Evolutionary conservation across 2,113 vertebrate genomes (phyloP).

Genomic region (Scopus umbretta): DNA sequence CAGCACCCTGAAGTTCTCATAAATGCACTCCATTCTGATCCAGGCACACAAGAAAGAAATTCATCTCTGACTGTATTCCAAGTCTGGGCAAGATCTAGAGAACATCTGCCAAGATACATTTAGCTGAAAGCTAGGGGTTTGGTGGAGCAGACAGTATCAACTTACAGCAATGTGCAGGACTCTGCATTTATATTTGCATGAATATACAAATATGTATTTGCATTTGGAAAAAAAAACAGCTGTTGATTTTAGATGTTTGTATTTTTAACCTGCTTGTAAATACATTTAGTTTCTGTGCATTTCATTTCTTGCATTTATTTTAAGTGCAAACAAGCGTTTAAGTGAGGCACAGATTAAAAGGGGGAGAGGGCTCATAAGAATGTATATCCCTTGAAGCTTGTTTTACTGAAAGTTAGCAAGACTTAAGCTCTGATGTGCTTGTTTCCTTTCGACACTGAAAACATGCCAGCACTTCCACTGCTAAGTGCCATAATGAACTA

Average conservation of each 20-base stretch:
- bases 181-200: neutral
- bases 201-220: neutral
- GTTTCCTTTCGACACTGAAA: neutral
- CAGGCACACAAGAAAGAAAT: neutral
- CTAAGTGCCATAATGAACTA: neutral
- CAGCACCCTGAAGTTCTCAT: neutral
- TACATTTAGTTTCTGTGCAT: neutral
- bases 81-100: neutral
- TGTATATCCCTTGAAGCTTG: neutral
- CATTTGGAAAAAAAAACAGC: neutral
- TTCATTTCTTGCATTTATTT: neutral
- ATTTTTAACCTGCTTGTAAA: neutral
- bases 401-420: neutral
- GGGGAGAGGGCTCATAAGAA: neutral
- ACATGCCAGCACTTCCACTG: neutral
- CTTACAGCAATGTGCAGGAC: neutral
- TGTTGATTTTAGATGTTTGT: neutral
- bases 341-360: neutral
- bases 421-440: neutral
- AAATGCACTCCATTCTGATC: neutral
- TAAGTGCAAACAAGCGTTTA: neutral
- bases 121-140: neutral
- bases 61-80: neutral
- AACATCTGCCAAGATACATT: slow-evolving; percentile 2
- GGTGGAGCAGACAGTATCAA: neutral